phyloP scores from a whole-genome alignment of 2,113 vertebrate genomes.

The Odontesthes bonariensis region DNA sequence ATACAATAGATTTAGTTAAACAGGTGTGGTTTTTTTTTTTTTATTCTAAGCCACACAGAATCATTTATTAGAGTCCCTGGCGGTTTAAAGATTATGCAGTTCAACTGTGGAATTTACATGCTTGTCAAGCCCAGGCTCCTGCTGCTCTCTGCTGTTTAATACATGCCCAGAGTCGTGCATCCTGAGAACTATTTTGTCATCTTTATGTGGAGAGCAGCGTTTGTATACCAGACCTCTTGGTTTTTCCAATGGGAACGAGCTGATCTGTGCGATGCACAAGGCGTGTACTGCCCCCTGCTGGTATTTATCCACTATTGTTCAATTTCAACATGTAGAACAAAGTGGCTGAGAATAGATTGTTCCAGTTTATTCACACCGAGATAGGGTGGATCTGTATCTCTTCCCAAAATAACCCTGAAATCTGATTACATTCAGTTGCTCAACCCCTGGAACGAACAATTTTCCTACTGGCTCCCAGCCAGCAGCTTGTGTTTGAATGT shows the following conservation, averaged over 20 bases:
- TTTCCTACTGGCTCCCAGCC: constrained; percentile 65
- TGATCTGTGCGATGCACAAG: constrained; percentile 65
- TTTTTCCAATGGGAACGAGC: constrained; percentile 63
- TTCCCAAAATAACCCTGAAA: constrained; percentile 80
- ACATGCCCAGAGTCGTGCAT: constrained; percentile 71
- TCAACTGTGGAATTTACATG: constrained; percentile 71
- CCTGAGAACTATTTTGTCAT: constrained; percentile 78
- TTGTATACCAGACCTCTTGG: constrained; percentile 69
- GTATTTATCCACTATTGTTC: constrained; percentile 42
- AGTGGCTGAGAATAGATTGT: constrained; percentile 80
- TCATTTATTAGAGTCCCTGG: constrained; percentile 65
- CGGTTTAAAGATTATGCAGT: constrained; percentile 63
- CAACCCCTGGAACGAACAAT: constrained; percentile 69
- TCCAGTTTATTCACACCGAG: constrained; percentile 77
- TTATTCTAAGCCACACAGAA: constrained; percentile 17
- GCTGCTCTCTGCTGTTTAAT: constrained; percentile 79
- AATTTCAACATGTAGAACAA: constrained; percentile 61
- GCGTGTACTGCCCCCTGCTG: constrained; percentile 86
- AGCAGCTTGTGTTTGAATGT: constrained; percentile 35
- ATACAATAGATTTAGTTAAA: constrained; percentile 41
- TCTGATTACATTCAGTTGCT: constrained; percentile 78
- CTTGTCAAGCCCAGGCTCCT: constrained; percentile 76
- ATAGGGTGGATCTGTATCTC: constrained; percentile 76
- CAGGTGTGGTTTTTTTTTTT: constrained; percentile 22
- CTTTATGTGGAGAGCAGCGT: constrained; percentile 77